phyloP scores from a whole-genome alignment of 2,888 invertebrate genomes.

The Yponomeuta malinellus region DNA sequence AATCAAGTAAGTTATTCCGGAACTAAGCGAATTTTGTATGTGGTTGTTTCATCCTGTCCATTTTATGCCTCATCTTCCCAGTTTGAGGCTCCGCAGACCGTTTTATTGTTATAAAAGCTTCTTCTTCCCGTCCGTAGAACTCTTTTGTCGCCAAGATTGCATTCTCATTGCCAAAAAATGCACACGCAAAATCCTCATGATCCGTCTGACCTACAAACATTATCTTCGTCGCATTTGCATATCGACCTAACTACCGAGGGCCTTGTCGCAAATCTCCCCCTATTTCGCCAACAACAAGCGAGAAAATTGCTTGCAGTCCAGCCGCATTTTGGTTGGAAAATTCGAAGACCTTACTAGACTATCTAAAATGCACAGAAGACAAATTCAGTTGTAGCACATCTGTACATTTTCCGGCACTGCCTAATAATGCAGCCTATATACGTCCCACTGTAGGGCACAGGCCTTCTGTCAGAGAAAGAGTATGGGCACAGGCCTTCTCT shows the following conservation, averaged over 20 bases:
- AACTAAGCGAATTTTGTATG: too few species aligned
- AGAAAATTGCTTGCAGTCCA: not conserved
- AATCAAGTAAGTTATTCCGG: too few species aligned
- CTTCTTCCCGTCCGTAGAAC: not conserved
- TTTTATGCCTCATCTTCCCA: too few species aligned
- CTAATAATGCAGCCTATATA: too few species aligned
- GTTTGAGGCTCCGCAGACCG: not conserved
- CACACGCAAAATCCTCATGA: not conserved
- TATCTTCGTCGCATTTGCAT: not conserved
- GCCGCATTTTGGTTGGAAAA: not conserved
- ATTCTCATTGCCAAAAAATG: not conserved
- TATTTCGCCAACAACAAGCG: not conserved
- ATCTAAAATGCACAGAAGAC: not conserved
- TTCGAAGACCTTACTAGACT: not conserved
- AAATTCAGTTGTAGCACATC: too few species aligned
- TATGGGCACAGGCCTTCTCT: too few species aligned
- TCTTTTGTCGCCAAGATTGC: not conserved
- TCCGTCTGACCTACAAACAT: not conserved
- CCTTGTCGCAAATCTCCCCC: not conserved
- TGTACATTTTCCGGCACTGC: too few species aligned
- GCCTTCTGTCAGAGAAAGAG: too few species aligned
- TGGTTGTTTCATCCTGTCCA: too few species aligned
- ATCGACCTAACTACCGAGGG: not conserved
- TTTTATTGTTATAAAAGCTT: not conserved
- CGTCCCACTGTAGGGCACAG: too few species aligned